phyloP scores from a whole-genome alignment of 2,113 vertebrate species.

The Ibidorhyncha struthersii region DNA sequence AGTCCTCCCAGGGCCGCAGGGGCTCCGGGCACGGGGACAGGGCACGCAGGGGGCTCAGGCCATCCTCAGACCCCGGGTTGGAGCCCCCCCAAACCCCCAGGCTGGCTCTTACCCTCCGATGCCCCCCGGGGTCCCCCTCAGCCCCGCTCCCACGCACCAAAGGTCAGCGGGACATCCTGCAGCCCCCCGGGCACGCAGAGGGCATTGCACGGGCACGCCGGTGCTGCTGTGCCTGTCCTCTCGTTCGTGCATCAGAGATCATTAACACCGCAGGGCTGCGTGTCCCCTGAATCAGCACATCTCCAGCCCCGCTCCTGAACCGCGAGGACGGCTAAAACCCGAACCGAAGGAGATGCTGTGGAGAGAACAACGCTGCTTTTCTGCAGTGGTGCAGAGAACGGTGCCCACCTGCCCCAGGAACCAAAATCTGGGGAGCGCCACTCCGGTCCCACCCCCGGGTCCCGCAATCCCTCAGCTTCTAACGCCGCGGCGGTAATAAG shows the following conservation, averaged over 20 bases:
- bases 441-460: not conserved
- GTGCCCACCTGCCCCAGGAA: fast-evolving
- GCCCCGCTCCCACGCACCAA: fast-evolving
- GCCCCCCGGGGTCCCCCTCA: too few species aligned
- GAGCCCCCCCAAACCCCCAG: not conserved
- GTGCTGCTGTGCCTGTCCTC: not conserved
- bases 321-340: not conserved
- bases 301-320: not conserved
- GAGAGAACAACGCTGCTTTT: not conserved
- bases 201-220: not conserved
- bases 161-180: not conserved
- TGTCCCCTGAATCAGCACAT: slow-evolving; percentile 46
- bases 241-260: not conserved
- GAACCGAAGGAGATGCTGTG: not conserved
- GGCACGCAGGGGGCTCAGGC: not conserved
- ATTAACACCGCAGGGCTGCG: not conserved
- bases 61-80: fast-evolving
- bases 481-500: fast-evolving
- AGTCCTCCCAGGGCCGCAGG: not conserved
- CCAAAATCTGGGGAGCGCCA: not conserved
- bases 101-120: not conserved
- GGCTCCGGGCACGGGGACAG: not conserved
- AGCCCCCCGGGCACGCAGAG: not conserved
- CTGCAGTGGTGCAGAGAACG: fast-evolving
- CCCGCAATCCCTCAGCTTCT: too few species aligned